Evolutionary conservation across 2,888 invertebrate genomes (phyloP), one percentile per base, ranked within the genome.

Genomic region (Dicyrtoma fusca): DNA sequence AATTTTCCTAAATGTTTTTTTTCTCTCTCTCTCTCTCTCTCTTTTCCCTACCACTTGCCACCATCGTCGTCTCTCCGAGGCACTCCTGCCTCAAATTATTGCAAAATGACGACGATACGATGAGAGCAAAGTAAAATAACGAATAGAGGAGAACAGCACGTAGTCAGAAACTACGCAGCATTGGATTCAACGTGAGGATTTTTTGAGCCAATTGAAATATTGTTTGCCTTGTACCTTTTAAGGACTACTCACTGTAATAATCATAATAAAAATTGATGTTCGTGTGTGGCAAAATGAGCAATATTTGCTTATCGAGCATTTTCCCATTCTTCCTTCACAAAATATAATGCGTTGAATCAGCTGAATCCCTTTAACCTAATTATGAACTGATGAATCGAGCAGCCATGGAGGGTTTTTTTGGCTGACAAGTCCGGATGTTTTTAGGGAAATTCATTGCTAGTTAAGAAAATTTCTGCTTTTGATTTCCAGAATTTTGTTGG

Each of bases 271-370:
- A 25, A 34, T 47, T 49, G 65, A 34, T 53, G 53, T 34, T 53
- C 53, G 66, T 66, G 66, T 65, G 65, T 65, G 65, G 65, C n/a
- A 65, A 13, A n/a, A 34, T 34, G 34, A 34, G 34, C 8, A 34
- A 8, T 6, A 21, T 25, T 13, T 21, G 21, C 55, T 19, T 55
- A 55, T 3, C 11, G 55, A 17, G 21, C 14, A 57, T 14, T 17
- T 19, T 51, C 11, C n/a, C 11, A 59, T 53, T 42, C 53, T 66
- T 26, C 57, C 21, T 57, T 13, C n/a, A 25, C 53, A 34, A 66
- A 26, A 11, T 66, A 53, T 66, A 65, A 65, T 66, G 55, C 4
- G 34, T 42, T 53, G 17, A 66, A 66, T 53, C 53, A 53, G 53
- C 53, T n/a, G n/a, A n/a, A n/a, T n/a, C n/a, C n/a, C n/a, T n/a